These are phyloP conservation scores for Glossophaga mutica DNA, from an alignment of 2,797 vertebrate genomes.

Conservation along the genomic window DNA sequence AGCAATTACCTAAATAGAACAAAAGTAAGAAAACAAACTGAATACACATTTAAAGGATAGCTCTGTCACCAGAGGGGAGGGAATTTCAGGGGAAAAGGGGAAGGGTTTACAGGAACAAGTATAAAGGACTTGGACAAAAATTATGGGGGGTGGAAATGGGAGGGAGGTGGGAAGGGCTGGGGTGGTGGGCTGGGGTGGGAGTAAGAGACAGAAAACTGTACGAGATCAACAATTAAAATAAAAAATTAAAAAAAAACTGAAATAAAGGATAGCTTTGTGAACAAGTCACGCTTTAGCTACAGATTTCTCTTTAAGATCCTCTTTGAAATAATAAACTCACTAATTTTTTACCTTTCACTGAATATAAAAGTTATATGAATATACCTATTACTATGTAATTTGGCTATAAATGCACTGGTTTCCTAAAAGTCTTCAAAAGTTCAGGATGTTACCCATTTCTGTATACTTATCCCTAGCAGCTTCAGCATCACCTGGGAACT, in stretches of 20 bases:
- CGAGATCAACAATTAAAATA: no score
- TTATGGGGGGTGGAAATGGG: no score
- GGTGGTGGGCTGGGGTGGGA: no score
- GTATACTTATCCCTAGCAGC: background rate
- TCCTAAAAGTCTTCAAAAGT: background rate
- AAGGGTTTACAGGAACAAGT: no score
- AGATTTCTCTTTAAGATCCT: background rate
- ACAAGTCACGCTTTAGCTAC: background rate
- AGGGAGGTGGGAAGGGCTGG: no score
- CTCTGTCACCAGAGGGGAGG: no score
- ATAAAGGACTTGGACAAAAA: no score
- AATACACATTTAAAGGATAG: background rate
- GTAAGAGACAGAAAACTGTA: no score
- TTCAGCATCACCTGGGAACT: background rate
- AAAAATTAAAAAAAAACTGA: no score
- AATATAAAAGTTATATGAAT: background rate
- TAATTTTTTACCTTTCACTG: background rate
- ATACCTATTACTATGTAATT: background rate
- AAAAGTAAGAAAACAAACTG: background rate
- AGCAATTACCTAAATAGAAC: conserved; percentile 78
- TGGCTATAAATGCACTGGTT: background rate
- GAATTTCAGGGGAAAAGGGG: no score
- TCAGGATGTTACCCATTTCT: background rate
- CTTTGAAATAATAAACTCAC: background rate
- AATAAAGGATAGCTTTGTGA: background rate